phyloP scores from a whole-genome alignment of 2,113 vertebrate genomes.

The Lagenorhynchus albirostris region DNA sequence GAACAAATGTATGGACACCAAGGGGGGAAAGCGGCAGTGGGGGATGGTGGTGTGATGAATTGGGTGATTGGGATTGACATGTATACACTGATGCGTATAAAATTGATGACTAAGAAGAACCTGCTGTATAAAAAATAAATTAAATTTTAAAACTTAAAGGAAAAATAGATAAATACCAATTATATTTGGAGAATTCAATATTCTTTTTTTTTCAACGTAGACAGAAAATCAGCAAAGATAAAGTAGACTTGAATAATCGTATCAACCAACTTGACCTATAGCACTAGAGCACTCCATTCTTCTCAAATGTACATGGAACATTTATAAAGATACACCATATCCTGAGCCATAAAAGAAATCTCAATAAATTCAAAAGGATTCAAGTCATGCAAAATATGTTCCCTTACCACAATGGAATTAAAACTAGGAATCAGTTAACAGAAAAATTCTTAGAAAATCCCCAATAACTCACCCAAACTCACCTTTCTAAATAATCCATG shows the following conservation, averaged over 20 bases:
- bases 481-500: slow-evolving; percentile 3
- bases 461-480: neutral
- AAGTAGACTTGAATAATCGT: neutral
- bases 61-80: no score
- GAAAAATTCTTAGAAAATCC: neutral
- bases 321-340: neutral
- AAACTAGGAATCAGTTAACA: neutral
- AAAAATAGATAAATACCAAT: neutral
- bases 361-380: neutral
- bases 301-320: neutral
- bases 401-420: neutral
- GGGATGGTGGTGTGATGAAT: no score
- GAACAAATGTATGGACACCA: no score
- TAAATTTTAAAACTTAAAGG: neutral
- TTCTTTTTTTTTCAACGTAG: neutral
- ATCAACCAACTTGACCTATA: neutral
- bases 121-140: no score
- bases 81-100: no score
- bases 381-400: neutral
- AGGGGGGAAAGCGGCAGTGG: no score
- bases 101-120: no score
- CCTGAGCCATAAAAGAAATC: neutral
- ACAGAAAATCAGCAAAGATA: neutral
- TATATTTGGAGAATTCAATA: neutral
- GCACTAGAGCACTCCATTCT: neutral